Evolutionary conservation across 2,888 invertebrate species (phyloP).

Genomic region (Lepetodrilus schrolli): DNA sequence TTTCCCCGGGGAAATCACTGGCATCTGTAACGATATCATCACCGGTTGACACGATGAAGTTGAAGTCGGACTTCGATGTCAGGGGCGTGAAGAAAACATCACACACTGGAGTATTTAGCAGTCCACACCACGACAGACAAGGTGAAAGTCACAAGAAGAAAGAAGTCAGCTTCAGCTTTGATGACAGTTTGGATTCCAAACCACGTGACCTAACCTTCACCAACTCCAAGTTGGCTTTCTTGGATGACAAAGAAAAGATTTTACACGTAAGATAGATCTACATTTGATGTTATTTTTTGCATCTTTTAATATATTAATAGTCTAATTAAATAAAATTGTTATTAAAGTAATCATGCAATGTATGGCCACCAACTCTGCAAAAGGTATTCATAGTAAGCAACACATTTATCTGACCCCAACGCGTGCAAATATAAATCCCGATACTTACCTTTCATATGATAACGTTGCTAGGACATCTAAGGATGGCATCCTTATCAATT

Average conservation of each 20-base stretch:
- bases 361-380: too few relatives aligned
- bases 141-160: conserved; percentile 32
- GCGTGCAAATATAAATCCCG: too few relatives aligned
- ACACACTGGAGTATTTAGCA: neutral
- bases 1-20: neutral
- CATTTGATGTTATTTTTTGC: too few relatives aligned
- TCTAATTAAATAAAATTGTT: too few relatives aligned
- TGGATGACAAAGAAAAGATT: conserved; percentile 12
- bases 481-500: too few relatives aligned
- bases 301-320: too few relatives aligned
- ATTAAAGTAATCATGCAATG: too few relatives aligned
- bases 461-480: too few relatives aligned
- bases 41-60: conserved; percentile 12
- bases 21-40: neutral
- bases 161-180: conserved; percentile 47
- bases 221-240: neutral
- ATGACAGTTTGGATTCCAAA: conserved; percentile 16
- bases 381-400: too few relatives aligned
- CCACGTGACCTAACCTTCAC: conserved; percentile 11
- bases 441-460: too few relatives aligned
- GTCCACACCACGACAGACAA: neutral
- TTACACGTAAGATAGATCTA: neutral
- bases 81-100: neutral
- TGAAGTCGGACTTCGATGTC: conserved; percentile 17
- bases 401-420: too few relatives aligned